Percentiles rank a stretch among this genome's conserved stretches.
These are phyloP conservation scores for Cuculus canorus DNA, from an alignment of 2,797 vertebrate species.

Conservation along the genomic window DNA sequence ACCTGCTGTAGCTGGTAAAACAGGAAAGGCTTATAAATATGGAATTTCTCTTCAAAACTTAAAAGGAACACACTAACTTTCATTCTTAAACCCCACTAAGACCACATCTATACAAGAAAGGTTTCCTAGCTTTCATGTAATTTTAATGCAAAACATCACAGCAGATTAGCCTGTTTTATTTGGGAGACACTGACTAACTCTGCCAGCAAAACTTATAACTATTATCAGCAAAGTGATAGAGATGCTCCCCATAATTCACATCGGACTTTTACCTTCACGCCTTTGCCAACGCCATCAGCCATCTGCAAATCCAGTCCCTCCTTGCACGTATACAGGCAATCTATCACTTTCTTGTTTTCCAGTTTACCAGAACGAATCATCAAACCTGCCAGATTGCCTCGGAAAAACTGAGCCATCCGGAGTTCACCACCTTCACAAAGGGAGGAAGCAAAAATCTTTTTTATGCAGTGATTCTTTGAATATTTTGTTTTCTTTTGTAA, in stretches of 20 bases:
- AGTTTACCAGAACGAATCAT: conserved; percentile 94
- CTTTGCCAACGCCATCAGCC: conserved; percentile 83
- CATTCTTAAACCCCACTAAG: neutral
- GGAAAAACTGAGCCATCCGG: conserved; percentile 94
- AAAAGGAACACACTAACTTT: neutral
- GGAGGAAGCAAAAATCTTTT: neutral
- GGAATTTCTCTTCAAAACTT: neutral
- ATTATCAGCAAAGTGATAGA: neutral
- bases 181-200: neutral
- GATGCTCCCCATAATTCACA: rapidly evolving
- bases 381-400: conserved; percentile 91
- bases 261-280: conserved; percentile 84
- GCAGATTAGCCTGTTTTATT: neutral
- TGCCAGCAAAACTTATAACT: neutral
- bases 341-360: conserved; percentile 96
- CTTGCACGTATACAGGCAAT: conserved; percentile 98
- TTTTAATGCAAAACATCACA: neutral
- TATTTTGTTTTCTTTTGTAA: neutral
- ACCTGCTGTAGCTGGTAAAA: neutral
- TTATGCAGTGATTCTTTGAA: neutral
- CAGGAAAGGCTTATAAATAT: neutral
- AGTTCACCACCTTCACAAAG: conserved; percentile 84
- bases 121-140: neutral
- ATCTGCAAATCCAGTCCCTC: conserved; percentile 93
- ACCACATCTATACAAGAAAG: neutral